Evolutionary conservation across 2,888 invertebrate genomes (phyloP).

Genomic region (Apeira syringaria): DNA sequence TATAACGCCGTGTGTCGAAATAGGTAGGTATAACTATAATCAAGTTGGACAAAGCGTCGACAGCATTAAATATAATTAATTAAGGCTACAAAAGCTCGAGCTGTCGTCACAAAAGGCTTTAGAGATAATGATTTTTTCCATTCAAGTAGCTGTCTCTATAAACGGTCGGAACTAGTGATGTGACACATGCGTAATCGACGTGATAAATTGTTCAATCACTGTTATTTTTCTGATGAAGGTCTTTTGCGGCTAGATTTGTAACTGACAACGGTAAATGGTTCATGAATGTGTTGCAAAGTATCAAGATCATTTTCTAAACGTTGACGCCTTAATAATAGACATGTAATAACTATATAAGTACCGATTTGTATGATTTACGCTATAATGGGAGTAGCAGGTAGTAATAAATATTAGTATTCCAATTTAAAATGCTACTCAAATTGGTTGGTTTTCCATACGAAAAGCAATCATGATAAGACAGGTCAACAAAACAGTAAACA

Average conservation of each 20-base stretch:
- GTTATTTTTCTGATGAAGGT: constrained; percentile 29
- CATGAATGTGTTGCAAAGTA: constrained; percentile 6
- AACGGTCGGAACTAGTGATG: constrained; percentile 63
- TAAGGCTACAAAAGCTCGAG: constrained; percentile 59
- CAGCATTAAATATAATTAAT: constrained; percentile 71
- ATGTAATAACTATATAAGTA: too few species aligned
- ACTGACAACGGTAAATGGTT: constrained; percentile 12
- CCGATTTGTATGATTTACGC: too few species aligned
- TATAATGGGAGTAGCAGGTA: too few species aligned
- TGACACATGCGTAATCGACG: constrained; percentile 55
- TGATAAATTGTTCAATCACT: constrained; percentile 59
- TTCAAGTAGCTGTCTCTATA: constrained; percentile 64
- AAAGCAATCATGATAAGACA: too few species aligned
- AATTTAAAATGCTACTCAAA: too few species aligned
- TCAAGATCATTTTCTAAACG: not conserved
- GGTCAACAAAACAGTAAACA: too few species aligned
- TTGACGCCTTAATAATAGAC: too few species aligned
- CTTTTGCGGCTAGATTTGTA: constrained; percentile 20
- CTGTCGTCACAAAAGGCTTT: constrained; percentile 51
- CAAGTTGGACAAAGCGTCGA: constrained; percentile 38
- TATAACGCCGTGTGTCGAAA: constrained; percentile 5
- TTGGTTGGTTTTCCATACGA: too few species aligned
- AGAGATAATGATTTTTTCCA: constrained; percentile 54
- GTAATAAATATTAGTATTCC: too few species aligned
- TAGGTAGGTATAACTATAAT: too few species aligned